Evolutionary conservation across 2,113 vertebrate genomes (phyloP).

Genomic region (Microcebus griseorufus): DNA sequence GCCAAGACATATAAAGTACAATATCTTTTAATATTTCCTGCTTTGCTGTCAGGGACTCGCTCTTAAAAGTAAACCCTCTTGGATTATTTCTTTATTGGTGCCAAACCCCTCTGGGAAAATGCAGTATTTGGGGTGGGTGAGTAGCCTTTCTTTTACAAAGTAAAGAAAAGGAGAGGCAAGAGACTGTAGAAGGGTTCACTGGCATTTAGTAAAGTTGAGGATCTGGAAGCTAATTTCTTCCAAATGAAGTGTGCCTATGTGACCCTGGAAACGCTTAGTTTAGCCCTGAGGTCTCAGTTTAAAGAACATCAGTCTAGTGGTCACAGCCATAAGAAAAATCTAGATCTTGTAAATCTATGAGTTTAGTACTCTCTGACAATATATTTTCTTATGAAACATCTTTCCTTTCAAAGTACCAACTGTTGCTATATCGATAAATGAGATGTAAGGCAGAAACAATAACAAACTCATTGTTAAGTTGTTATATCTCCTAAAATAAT

Average conservation of each 20-base stretch:
- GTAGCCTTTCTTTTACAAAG: constrained; percentile 2
- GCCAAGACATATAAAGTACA: neutral
- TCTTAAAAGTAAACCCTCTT: neutral
- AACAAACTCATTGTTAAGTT: neutral
- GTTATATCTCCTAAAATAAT: constrained; percentile 26
- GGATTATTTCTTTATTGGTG: constrained; percentile 1
- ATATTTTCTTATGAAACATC: neutral
- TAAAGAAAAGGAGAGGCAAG: constrained; percentile 12
- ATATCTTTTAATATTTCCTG: neutral
- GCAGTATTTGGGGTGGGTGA: neutral
- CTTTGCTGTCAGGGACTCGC: neutral
- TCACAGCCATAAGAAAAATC: neutral
- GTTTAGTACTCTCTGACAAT: neutral
- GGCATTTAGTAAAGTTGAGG: neutral
- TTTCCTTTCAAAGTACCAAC: neutral
- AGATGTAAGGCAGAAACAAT: neutral
- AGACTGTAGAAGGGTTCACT: neutral
- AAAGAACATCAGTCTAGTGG: neutral
- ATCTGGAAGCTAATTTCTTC: constrained; percentile 18
- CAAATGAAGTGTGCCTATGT: neutral
- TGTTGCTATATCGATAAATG: neutral
- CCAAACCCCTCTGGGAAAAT: neutral
- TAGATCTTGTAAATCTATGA: neutral
- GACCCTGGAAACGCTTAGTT: neutral
- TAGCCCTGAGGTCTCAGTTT: neutral